These are phyloP conservation scores for Sabatieria punctata DNA, from an alignment of 2,888 invertebrate species.

Conservation along the genomic window DNA sequence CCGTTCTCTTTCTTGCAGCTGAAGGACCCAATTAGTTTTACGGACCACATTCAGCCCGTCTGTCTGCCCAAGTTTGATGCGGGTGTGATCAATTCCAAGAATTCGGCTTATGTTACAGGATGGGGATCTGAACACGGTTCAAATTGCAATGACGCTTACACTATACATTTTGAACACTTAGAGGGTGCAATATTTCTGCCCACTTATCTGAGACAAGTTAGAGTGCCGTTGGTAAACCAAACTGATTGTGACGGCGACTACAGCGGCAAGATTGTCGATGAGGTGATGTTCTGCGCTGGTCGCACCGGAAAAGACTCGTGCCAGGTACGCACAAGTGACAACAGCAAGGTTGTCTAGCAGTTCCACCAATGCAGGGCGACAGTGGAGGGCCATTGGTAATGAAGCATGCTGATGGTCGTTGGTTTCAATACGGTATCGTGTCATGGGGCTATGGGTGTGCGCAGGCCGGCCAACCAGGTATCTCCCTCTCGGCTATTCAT, in stretches of 20 bases:
- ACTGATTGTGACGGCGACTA: background rate
- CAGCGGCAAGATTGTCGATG: background rate
- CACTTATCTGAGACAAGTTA: background rate
- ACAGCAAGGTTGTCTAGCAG: no score
- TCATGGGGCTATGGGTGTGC: slow-evolving; percentile 1
- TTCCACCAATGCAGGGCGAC: background rate
- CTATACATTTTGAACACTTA: no score
- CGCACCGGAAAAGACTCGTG: slow-evolving; percentile 1
- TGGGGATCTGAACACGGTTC: background rate
- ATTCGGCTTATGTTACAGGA: background rate
- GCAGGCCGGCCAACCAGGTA: background rate
- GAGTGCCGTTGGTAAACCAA: background rate
- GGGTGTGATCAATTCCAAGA: background rate
- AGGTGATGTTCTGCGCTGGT: slow-evolving; percentile 1
- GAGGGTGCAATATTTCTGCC: no score
- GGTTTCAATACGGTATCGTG: slow-evolving; percentile 1
- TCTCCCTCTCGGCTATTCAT: no score
- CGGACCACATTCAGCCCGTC: slow-evolving; percentile 1
- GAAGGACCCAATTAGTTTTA: background rate
- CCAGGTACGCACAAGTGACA: background rate
- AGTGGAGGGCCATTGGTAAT: slow-evolving; percentile 1
- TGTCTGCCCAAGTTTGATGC: background rate
- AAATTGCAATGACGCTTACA: background rate
- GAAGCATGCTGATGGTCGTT: background rate
- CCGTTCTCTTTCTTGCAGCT: background rate